These are phyloP conservation scores for Amazona vittata DNA, from an alignment of 2,113 vertebrate genomes.

Conservation along the genomic window DNA sequence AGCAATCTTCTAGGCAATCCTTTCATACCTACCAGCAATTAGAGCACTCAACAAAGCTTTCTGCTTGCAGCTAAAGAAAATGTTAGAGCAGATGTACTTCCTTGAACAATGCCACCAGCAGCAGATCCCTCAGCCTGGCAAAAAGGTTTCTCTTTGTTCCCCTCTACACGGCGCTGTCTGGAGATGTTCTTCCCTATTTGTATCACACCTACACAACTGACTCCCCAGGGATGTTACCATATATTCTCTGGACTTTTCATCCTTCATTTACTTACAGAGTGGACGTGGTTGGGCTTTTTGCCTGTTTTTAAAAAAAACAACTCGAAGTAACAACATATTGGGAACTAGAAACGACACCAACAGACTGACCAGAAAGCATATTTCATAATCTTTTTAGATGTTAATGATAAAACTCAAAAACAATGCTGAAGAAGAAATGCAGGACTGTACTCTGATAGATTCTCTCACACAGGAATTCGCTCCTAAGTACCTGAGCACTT, in stretches of 20 bases:
- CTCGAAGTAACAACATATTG: background rate
- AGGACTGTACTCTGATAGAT: background rate
- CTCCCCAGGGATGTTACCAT: background rate
- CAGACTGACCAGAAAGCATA: background rate
- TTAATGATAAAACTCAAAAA: background rate
- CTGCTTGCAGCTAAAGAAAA: background rate
- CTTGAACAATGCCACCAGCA: background rate
- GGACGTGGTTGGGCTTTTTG: background rate
- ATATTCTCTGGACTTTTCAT: background rate
- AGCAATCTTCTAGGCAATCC: conserved; percentile 57
- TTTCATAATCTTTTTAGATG: background rate
- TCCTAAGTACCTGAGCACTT: background rate
- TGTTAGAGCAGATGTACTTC: background rate
- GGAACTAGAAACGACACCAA: background rate
- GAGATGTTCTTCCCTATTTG: conserved; percentile 6
- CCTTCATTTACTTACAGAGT: background rate
- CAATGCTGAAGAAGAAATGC: background rate
- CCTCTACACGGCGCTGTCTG: background rate
- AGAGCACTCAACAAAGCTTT: conserved; percentile 31
- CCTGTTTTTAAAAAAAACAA: background rate
- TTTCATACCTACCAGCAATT: conserved; percentile 65
- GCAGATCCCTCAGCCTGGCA: background rate
- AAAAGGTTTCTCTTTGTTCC: conserved; percentile 35
- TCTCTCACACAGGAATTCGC: background rate
- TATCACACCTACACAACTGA: background rate